Evolutionary conservation across 2,888 invertebrate genomes (phyloP), one percentile per base, ranked within the genome.

Genomic region (Iphiclides podalirius): DNA sequence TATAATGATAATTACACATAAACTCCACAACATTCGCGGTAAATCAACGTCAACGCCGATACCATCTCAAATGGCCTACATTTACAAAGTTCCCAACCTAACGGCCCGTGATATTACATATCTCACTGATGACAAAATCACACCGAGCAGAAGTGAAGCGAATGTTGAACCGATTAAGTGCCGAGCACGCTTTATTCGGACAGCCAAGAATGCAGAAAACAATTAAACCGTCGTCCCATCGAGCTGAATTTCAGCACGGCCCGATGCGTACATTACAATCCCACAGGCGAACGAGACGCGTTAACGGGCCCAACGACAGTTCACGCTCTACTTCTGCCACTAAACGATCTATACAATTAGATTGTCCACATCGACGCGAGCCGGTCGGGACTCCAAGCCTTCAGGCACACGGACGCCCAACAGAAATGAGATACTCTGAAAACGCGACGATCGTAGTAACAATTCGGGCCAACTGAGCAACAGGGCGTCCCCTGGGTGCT

Each of bases 391-490:
- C 20, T n/a, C n/a, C n/a, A n/a, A n/a, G n/a, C n/a, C n/a, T n/a
- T n/a, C n/a, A n/a, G n/a, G n/a, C n/a, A n/a, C n/a, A n/a, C n/a
- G n/a, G n/a, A n/a, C n/a, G n/a, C n/a, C n/a, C n/a, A n/a, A n/a
- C n/a, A n/a, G n/a, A n/a, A n/a, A n/a, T n/a, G n/a, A n/a, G n/a
- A n/a, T n/a, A n/a, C n/a, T n/a, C n/a, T n/a, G n/a, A n/a, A 71
- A 67, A 70, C 77, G 74, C 75, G 78, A 79, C 75, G 78, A 72
- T n/a, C 76, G 59, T 74, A 70, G 73, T 77, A 80, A 79, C 75
- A 78, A 77, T 77, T 70, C 75, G 78, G 78, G 76, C 78, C n/a
- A n/a, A 78, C 76, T 70, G 84, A 81, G 84, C 79, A 86, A 85
- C 85, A 75, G 66, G 64, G n/a, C n/a, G n/a, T n/a, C 85, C 87